Percentiles rank a stretch among this genome's conserved stretches.
These are phyloP conservation scores for Numenius arquata DNA, from an alignment of 2,113 vertebrate species.

Conservation along the genomic window DNA sequence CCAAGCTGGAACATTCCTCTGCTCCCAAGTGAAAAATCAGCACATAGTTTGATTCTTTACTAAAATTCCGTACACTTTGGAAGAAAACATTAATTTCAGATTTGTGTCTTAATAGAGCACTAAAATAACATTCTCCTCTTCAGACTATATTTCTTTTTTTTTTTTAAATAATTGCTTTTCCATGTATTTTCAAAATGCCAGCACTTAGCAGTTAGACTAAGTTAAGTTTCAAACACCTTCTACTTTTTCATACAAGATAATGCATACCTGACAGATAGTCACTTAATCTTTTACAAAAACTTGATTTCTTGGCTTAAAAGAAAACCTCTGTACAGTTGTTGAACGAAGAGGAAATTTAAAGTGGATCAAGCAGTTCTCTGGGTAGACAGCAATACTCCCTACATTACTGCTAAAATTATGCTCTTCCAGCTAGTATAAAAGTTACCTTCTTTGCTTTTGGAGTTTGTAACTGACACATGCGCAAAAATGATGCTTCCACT, in stretches of 20 bases:
- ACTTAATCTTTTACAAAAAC: neutral
- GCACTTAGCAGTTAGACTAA: neutral
- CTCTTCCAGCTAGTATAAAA: neutral
- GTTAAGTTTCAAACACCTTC: neutral
- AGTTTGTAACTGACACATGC: neutral
- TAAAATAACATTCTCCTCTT: neutral
- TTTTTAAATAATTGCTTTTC: conserved; percentile 5
- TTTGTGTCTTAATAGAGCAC: neutral
- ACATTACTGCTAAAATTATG: neutral
- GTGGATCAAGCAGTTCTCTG: neutral
- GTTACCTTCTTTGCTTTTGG: neutral
- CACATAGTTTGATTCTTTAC: neutral
- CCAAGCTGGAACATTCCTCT: neutral
- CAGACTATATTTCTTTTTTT: neutral
- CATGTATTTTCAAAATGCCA: conserved; percentile 15
- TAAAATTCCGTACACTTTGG: neutral
- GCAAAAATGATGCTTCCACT: neutral
- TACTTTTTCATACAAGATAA: neutral
- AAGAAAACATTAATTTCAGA: conserved; percentile 3
- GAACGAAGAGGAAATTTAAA: neutral
- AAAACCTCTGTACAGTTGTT: neutral
- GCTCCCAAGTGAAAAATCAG: neutral
- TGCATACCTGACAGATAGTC: neutral
- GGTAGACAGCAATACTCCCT: neutral
- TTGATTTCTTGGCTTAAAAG: neutral